Evolutionary conservation across 35 echinoderm and acorn worm species (phyloP), one percentile per base, ranked within the genome.

Genomic region (Ptychodera flava): DNA sequence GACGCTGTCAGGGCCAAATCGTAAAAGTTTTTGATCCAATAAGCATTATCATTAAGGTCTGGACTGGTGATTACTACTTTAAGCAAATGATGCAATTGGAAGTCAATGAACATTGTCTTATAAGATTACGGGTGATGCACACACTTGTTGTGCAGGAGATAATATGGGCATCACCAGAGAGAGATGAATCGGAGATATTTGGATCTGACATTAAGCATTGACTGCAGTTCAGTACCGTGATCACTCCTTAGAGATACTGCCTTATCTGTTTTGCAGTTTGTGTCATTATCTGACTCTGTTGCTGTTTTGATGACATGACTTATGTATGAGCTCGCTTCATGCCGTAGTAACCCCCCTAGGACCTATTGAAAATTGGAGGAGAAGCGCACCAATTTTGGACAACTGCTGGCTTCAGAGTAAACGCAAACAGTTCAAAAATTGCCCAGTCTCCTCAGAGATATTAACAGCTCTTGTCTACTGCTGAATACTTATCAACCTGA

Each of bases 261-360:
- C 45, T 64, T 64, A 64, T 64, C 45, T 64, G 45, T 64, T 64
- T 64, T 64, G 45, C 45, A 64, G 45, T 64, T 64, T 64, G 45
- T 64, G 45, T 64, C 45, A 64, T 64, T 64, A 64, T 64, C 45
- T 64, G 6, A 6, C 22, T 64, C 6, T 64, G 45, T 64, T 64
- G 6, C 45, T 64, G 6, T 22, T 64, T 22, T 64, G 45, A 64
- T 64, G 45, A 64, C 45, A 64, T 64, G 45, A 64, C 45, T 64
- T 64, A 64, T 64, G 45, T 64, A 64, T 64, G 45, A 64, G 45
- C 45, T 64, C 6, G 45, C 45, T 64, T 64, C 45, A 64, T 64
- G 45, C 45, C 45, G 22, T 64, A 64, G 45, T 64, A 64, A 64
- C 45, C 6, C 45, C 45, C 45, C 45, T 12, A 64, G 45, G 45